Conservation (phyloP, 2,113 vertebrate genomes). For the Ranitomeya imitator region DNA sequence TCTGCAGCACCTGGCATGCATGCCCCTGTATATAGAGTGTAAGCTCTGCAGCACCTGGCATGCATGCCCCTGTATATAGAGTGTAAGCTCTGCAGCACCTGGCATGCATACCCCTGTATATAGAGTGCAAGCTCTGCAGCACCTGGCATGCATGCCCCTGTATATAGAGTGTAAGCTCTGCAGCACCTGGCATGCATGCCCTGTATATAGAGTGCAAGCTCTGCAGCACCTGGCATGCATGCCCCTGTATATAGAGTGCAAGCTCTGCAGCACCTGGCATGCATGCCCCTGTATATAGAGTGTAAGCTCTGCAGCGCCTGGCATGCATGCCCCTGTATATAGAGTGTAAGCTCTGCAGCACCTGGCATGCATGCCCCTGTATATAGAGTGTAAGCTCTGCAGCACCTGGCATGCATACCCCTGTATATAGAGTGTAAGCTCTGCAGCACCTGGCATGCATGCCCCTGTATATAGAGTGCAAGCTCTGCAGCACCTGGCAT, state of each 20-base stretch:
- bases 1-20: neutral
- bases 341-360: neutral
- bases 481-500: neutral
- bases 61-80: neutral
- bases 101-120: neutral
- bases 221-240: neutral
- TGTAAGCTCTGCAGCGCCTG: neutral
- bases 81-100: neutral
- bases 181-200: neutral
- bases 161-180: slow-evolving; percentile 1
- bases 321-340: neutral
- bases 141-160: neutral
- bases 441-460: neutral
- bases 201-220: neutral
- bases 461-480: neutral
- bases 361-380: neutral
- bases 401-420: neutral
- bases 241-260: neutral
- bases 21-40: neutral
- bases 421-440: neutral
- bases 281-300: neutral
- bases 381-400: slow-evolving; percentile 13
- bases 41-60: neutral
- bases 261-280: neutral
- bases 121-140: slow-evolving; percentile 16